These are phyloP conservation scores for Dinomys branickii DNA, from an alignment of 2,113 vertebrate genomes.

Conservation along the genomic window DNA sequence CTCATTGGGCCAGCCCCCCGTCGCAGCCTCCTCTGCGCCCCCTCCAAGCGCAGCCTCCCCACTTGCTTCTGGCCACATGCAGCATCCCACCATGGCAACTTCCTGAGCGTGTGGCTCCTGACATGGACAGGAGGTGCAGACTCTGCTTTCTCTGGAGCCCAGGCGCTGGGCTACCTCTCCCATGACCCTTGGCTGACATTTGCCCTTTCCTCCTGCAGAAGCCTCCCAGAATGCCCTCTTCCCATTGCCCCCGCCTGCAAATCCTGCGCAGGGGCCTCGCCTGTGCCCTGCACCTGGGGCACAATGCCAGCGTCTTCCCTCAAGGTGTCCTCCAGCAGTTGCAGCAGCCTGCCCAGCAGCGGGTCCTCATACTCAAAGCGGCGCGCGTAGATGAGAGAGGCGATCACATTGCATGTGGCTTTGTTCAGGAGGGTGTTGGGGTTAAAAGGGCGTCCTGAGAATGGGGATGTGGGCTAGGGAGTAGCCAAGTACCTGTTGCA, in stretches of 20 bases:
- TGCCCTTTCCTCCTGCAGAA: not conserved
- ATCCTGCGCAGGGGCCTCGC: not conserved
- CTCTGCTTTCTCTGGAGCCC: rapidly evolving
- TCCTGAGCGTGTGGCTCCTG: not conserved
- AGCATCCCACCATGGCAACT: not conserved
- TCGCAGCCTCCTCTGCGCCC: too few species aligned
- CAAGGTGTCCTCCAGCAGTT: rapidly evolving
- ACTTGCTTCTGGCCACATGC: not conserved
- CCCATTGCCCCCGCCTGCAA: rapidly evolving
- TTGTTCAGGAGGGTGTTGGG: conserved; percentile 58
- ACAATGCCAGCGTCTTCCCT: conserved; percentile 1
- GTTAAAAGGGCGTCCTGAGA: conserved; percentile 80
- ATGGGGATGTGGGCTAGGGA: not conserved
- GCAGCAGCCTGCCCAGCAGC: conserved; percentile 71
- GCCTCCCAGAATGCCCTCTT: not conserved
- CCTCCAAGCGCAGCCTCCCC: too few species aligned
- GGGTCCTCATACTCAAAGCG: conserved; percentile 82
- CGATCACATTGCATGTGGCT: conserved; percentile 83
- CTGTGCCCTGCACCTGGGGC: conserved; percentile 71
- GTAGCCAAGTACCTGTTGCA: rapidly evolving
- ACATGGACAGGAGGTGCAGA: rapidly evolving
- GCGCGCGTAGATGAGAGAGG: conserved; percentile 70
- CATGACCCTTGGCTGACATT: not conserved
- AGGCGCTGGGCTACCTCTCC: rapidly evolving
- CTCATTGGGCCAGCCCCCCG: not conserved